Percentiles rank a stretch among this genome's conserved stretches.
phyloP scores from a whole-genome alignment of 2,113 vertebrate species.

The Neodon shergylaensis region DNA sequence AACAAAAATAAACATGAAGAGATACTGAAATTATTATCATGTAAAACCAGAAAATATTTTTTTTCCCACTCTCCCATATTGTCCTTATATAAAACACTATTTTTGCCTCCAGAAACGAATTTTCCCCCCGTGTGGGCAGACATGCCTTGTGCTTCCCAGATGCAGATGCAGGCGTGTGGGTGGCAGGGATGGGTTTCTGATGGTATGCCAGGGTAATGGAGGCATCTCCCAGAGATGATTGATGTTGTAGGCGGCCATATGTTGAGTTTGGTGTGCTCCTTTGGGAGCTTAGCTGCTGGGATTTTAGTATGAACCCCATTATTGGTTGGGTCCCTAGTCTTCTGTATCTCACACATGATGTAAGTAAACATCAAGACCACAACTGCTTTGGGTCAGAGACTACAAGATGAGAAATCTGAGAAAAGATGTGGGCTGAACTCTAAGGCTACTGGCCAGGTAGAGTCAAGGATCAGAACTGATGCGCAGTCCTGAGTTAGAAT shows the following conservation, averaged over 20 bases:
- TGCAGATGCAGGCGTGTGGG: constrained; percentile 13
- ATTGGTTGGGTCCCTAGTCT: not conserved
- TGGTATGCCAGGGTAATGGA: not conserved
- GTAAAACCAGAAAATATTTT: constrained; percentile 63
- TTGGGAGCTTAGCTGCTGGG: not conserved
- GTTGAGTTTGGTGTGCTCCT: not conserved
- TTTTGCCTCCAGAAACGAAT: constrained; percentile 65
- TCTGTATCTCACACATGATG: not conserved
- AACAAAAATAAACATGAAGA: constrained; percentile 70
- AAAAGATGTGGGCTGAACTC: not conserved
- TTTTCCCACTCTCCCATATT: constrained; percentile 69
- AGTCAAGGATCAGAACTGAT: not conserved
- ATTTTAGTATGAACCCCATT: not conserved
- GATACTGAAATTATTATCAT: constrained; percentile 73
- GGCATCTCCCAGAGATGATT: not conserved
- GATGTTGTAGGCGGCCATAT: not conserved
- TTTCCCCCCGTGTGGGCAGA: not conserved
- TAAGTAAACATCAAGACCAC: not conserved
- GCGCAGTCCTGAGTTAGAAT: not conserved
- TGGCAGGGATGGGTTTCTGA: not conserved
- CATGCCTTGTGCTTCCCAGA: not conserved
- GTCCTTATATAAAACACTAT: constrained; percentile 74
- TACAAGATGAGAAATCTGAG: not conserved
- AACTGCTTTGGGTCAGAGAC: not conserved
- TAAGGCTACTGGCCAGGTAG: not conserved